Percentiles rank a stretch among this genome's conserved stretches.
Evolutionary conservation across 2,888 invertebrate species (phyloP).

Genomic region (Lagria hirta): DNA sequence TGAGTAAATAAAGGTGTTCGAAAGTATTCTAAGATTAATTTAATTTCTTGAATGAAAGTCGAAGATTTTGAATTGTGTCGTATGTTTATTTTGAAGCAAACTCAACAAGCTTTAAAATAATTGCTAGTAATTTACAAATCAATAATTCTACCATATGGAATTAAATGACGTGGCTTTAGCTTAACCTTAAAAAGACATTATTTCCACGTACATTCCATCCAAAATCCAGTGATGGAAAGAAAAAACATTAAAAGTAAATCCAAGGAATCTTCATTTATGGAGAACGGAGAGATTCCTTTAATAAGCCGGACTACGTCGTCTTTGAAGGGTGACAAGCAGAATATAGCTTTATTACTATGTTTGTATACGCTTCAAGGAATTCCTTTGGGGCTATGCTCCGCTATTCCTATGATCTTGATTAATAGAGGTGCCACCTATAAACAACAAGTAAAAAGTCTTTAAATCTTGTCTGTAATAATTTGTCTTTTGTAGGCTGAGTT

Average conservation of each 20-base stretch:
- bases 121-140: too few species aligned
- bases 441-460: slow-evolving; percentile 68
- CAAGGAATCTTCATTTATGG: slow-evolving; percentile 33
- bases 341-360: slow-evolving; percentile 85
- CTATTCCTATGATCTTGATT: slow-evolving; percentile 94
- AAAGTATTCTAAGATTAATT: too few species aligned
- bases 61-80: too few species aligned
- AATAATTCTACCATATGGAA: slow-evolving; percentile 19
- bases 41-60: too few species aligned
- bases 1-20: too few species aligned
- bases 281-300: slow-evolving; percentile 41
- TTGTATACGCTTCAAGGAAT: slow-evolving; percentile 94
- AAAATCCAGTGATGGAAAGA: slow-evolving; percentile 34
- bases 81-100: too few species aligned
- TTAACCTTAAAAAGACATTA: slow-evolving; percentile 20
- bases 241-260: slow-evolving; percentile 26
- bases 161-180: slow-evolving; percentile 28
- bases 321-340: slow-evolving; percentile 72
- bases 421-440: slow-evolving; percentile 91
- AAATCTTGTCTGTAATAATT: not conserved
- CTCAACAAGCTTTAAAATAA: too few species aligned
- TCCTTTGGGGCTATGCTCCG: slow-evolving; percentile 90
- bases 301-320: slow-evolving; percentile 30
- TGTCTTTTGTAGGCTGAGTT: slow-evolving; percentile 70
- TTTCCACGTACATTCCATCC: not conserved